These are phyloP conservation scores for Idris sp. DNA, from an alignment of 1,140 invertebrate species.

Conservation along the genomic window DNA sequence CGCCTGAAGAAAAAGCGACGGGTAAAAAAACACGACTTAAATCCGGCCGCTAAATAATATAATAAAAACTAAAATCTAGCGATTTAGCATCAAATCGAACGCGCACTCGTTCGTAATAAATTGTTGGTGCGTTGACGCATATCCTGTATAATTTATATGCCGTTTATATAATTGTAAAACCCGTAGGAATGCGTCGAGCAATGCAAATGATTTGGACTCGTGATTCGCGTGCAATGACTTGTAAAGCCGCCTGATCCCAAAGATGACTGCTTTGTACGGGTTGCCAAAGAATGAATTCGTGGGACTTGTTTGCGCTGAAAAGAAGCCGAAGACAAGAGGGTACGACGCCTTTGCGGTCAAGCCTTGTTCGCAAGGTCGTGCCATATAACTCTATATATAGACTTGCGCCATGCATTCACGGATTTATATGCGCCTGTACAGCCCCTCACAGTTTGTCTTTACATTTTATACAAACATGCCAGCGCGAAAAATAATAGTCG, in stretches of 20 bases:
- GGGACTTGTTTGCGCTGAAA: constrained; percentile 30
- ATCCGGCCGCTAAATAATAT: too few relatives aligned
- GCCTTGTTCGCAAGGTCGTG: constrained; percentile 56
- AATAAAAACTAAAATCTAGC: constrained; percentile 39
- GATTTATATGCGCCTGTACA: constrained; percentile 23
- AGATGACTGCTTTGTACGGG: constrained; percentile 38
- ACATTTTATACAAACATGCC: constrained; percentile 8
- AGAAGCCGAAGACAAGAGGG: constrained; percentile 28
- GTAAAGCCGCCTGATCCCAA: constrained; percentile 46
- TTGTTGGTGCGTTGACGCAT: constrained; percentile 25
- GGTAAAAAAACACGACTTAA: constrained; percentile 5
- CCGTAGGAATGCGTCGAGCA: constrained; percentile 18
- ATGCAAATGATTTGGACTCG: constrained; percentile 22
- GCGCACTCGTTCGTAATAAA: constrained; percentile 23
- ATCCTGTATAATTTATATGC: constrained; percentile 50
- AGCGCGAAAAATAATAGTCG: constrained; percentile 45
- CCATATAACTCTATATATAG: constrained; percentile 50
- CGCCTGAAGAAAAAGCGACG: too few relatives aligned
- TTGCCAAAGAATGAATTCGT: constrained; percentile 51
- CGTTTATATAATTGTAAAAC: constrained; percentile 52
- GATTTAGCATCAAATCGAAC: constrained; percentile 29
- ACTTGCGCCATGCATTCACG: constrained; percentile 31
- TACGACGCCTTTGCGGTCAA: constrained; percentile 37
- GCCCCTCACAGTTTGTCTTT: constrained; percentile 3
- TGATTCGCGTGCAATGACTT: constrained; percentile 40